Evolutionary conservation across 2,888 invertebrate genomes (phyloP), one percentile per base, ranked within the genome.

Genomic region (Drosophila birchii): DNA sequence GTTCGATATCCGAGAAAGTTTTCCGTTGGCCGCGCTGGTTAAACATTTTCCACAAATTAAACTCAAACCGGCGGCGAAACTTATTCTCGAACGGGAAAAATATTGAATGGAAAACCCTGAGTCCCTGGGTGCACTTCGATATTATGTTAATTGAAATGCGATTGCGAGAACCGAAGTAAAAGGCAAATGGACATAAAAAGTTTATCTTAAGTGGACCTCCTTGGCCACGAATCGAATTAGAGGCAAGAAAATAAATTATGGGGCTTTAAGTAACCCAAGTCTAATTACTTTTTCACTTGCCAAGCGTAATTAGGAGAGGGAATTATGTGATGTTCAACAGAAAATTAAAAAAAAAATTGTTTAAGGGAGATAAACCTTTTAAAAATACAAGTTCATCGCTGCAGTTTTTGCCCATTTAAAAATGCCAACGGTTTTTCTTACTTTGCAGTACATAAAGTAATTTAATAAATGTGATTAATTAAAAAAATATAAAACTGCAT

Each of bases 11-110:
- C 18, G 16, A 18, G 57, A 23, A 34, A 18, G 54, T 36, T 75
- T 71, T 61, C 44, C 41, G n/a, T 18, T 53, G 60, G 57, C 51
- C 36, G 49, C 57, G 20, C 41, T 64, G 63, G 36, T 26, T 71
- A 76, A 75, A 67, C 47, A 69, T 57, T 72, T 81, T 67, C 23
- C 53, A 53, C 51, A 62, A 78, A 72, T 67, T 54, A 39, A 47
- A 44, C 34, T 49, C 45, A 11, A 38, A n/a, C 29, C 64, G 36
- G 29, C 34, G 53, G 60, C 26, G 29, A 47, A 62, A 47, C 45
- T 23, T 68, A 32, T 44, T 43, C 18, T 38, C 41, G 29, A 11
- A n/a, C 14, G 7, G 29, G n/a, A 51, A 36, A 9, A 39, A 51
- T 20, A 63, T 58, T 47, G 16, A 32, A n/a, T 36, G 16, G 23